phyloP scores from a whole-genome alignment of 2,113 vertebrate species.

The Psittacula cyanocephala region DNA sequence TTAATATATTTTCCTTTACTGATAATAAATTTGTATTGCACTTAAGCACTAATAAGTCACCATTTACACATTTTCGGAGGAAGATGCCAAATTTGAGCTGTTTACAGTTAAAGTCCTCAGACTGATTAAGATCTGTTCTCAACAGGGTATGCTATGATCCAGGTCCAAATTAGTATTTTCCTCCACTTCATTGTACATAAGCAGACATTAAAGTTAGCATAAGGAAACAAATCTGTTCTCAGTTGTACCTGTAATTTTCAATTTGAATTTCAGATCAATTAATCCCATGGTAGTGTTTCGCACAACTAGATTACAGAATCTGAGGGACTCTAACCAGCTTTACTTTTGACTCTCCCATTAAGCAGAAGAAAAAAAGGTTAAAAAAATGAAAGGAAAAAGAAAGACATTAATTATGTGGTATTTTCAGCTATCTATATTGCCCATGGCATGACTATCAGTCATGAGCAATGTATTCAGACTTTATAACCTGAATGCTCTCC shows the following conservation, averaged over 20 bases:
- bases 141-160: not conserved
- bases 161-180: not conserved
- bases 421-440: slow-evolving; percentile 1
- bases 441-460: not conserved
- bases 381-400: not conserved
- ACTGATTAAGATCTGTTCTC: not conserved
- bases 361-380: fast-evolving
- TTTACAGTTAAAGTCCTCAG: not conserved
- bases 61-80: not conserved
- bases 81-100: not conserved
- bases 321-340: not conserved
- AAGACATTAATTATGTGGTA: not conserved
- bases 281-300: not conserved
- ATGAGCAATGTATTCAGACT: not conserved
- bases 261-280: not conserved
- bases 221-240: not conserved
- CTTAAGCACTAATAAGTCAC: not conserved
- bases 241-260: not conserved
- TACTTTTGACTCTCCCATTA: not conserved
- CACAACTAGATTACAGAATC: not conserved
- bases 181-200: not conserved
- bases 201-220: not conserved
- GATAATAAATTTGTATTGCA: not conserved
- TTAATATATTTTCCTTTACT: not conserved
- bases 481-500: not conserved